Evolutionary conservation across 1,140 invertebrate species (phyloP).

Genomic region (Zaprionus kolodkinae): DNA sequence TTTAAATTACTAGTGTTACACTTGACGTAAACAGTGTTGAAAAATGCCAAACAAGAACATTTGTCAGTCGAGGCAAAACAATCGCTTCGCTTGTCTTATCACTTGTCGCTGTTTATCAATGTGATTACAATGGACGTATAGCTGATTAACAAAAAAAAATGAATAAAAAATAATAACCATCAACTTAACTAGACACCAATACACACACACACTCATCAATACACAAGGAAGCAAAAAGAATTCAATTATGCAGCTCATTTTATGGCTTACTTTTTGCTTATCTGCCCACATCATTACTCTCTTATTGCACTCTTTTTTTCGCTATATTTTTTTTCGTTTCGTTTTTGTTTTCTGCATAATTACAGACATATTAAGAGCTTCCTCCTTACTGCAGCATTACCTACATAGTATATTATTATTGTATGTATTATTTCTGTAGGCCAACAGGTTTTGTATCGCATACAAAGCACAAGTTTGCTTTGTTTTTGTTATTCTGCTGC

Average conservation of each 20-base stretch:
- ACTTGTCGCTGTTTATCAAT: constrained; percentile 51
- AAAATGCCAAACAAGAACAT: constrained; percentile 9
- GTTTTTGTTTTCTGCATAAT: constrained; percentile 30
- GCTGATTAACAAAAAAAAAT: constrained; percentile 48
- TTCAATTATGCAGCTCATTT: not conserved
- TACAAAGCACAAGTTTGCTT: constrained; percentile 40
- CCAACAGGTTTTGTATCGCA: constrained; percentile 47
- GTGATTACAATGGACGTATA: constrained; percentile 53
- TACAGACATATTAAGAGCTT: constrained; percentile 15
- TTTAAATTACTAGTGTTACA: constrained; percentile 5
- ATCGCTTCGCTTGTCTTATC: constrained; percentile 66
- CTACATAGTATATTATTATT: constrained; percentile 33
- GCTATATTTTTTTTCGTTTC: not conserved
- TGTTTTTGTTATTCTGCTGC: constrained; percentile 39
- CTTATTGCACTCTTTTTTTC: not conserved
- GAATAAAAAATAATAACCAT: not conserved
- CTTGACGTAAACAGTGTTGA: not conserved
- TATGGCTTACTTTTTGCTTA: constrained; percentile 21
- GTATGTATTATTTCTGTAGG: constrained; percentile 33
- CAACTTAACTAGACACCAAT: constrained; percentile 16
- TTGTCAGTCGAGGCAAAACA: constrained; percentile 33
- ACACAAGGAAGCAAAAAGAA: constrained; percentile 11
- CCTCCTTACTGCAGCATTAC: not conserved
- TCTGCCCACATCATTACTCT: constrained; percentile 9
- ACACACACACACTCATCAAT: constrained; percentile 12